Conservation (phyloP, 2,797 vertebrate genomes). For the Pelodytes ibericus region DNA sequence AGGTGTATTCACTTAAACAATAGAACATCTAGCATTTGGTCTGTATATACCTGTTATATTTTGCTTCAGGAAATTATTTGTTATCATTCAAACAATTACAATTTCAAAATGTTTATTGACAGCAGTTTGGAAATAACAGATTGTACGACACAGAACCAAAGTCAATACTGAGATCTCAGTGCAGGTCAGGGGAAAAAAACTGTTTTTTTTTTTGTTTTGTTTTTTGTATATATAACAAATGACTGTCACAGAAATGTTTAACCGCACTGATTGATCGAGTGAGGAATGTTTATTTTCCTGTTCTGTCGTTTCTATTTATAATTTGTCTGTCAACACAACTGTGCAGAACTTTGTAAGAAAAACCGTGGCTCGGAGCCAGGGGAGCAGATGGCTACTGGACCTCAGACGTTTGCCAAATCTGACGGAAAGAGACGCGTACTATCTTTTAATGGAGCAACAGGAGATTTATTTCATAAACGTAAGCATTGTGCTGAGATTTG, state of each 20-base stretch:
- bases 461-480: background rate
- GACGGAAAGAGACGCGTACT: conserved; percentile 4
- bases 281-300: too few relatives aligned
- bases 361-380: background rate
- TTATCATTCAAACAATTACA: background rate
- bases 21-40: too few relatives aligned
- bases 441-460: conserved; percentile 18
- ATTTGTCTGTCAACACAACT: too few relatives aligned
- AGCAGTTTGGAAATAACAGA: background rate
- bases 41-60: too few relatives aligned
- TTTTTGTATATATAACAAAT: conserved; percentile 6
- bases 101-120: background rate
- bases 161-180: background rate
- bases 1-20: too few relatives aligned
- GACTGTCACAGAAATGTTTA: background rate
- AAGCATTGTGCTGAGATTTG: conserved; percentile 2
- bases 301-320: too few relatives aligned
- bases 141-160: background rate
- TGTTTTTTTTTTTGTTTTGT: background rate
- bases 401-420: conserved; percentile 16
- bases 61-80: background rate
- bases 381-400: conserved; percentile 7
- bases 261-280: too few relatives aligned
- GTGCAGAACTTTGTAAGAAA: background rate
- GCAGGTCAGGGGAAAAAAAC: background rate